phyloP scores from a whole-genome alignment of 2,888 invertebrate genomes.

The Laothoe populi region DNA sequence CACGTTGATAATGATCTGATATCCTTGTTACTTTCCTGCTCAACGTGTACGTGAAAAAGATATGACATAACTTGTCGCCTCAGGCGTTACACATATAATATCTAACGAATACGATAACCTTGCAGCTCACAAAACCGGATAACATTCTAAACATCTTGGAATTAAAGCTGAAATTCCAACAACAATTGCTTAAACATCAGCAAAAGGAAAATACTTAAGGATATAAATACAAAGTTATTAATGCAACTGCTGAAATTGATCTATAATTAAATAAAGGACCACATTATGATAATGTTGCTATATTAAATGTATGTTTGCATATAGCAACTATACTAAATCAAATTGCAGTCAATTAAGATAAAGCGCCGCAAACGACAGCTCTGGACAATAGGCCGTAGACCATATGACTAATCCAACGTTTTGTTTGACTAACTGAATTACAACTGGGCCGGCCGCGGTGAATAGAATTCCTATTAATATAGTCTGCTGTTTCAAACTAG shows the following conservation, averaged over 20 bases:
- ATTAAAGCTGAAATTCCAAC: slow-evolving; percentile 44
- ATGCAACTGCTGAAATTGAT: slow-evolving; percentile 45
- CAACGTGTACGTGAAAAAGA: slow-evolving; percentile 71
- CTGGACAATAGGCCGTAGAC: slow-evolving; percentile 67
- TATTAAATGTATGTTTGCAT: slow-evolving; percentile 54
- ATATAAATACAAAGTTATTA: slow-evolving; percentile 48
- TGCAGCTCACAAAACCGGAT: slow-evolving; percentile 33
- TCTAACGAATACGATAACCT: slow-evolving; percentile 49
- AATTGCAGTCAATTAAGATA: slow-evolving; percentile 83
- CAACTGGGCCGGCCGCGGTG: slow-evolving; percentile 54
- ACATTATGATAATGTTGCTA: slow-evolving; percentile 35
- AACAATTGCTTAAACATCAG: neutral
- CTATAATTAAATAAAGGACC: slow-evolving; percentile 44
- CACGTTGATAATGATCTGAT: slow-evolving; percentile 71
- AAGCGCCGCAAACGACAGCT: slow-evolving; percentile 75
- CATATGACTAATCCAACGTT: slow-evolving; percentile 78
- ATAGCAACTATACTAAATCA: slow-evolving; percentile 75
- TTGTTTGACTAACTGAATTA: slow-evolving; percentile 78
- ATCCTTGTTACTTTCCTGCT: slow-evolving; percentile 78
- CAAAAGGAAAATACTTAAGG: slow-evolving; percentile 9
- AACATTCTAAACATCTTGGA: slow-evolving; percentile 31
- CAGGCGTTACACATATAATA: slow-evolving; percentile 69
- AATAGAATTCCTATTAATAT: slow-evolving; percentile 64
- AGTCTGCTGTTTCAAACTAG: slow-evolving; percentile 32
- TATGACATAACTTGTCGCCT: slow-evolving; percentile 76